phyloP scores from a whole-genome alignment of 2,888 invertebrate genomes.

The Resseliella maxima region DNA sequence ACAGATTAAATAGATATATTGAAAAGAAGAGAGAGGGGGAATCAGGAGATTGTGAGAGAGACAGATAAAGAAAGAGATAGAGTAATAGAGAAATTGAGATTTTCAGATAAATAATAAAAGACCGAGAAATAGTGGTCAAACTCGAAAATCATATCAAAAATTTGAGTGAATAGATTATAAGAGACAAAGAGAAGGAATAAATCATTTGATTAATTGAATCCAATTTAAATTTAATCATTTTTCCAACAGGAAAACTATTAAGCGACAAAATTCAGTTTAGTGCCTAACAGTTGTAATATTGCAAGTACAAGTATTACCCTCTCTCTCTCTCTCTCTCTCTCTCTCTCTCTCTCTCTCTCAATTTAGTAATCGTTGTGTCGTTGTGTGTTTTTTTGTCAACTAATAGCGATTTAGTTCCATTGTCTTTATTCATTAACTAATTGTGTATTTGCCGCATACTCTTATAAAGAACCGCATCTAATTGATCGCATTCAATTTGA shows the following conservation, averaged over 20 bases:
- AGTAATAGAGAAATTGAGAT: neutral
- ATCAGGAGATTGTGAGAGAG: neutral
- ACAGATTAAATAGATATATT: no score
- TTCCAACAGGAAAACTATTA: no score
- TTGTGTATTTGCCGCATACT: neutral
- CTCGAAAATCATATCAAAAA: neutral
- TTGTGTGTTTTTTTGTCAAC: neutral
- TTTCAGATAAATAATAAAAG: neutral
- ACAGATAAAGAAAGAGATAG: no score
- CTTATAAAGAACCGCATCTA: neutral
- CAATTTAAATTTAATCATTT: no score
- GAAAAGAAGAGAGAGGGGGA: no score
- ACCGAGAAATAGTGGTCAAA: neutral
- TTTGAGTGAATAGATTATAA: neutral
- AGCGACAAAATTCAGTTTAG: no score
- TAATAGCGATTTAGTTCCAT: neutral
- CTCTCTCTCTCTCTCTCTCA: no score
- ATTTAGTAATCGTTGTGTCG: neutral
- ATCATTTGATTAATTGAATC: no score
- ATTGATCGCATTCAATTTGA: neutral
- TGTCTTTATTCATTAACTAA: conserved; percentile 9
- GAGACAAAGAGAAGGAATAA: no score
- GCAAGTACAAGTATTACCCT: neutral
- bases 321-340: neutral
- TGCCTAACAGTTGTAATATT: no score